Base-by-base conservation (phyloP, 2,888 invertebrate genomes). In the Xanthorhoe designata region DNA sequence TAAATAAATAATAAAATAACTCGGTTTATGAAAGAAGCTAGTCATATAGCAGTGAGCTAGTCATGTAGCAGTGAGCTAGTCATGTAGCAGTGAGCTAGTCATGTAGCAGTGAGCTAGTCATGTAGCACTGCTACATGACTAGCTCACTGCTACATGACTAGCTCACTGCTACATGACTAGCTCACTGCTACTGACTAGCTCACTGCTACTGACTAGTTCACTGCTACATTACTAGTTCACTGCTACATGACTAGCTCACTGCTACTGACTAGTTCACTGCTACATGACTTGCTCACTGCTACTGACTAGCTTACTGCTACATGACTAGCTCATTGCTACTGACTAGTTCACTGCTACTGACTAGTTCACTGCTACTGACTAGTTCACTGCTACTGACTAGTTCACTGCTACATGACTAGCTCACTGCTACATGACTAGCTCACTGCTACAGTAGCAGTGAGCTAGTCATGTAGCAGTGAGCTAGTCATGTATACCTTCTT, bases 401-500 rank as follows among this genome's bases (percentile, higher is more conserved):
- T n/a, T n/a, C 38, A 13, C 35, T 38, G 35, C 10, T 10, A 10
- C 35, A 38, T 38, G 9, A 9, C 13, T 13, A 13, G 13, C 38
- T 42, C 38, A 42, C 38, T 42, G 38, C 10, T 38, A 38, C 35
- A 35, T 35, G 38, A 13, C 38, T 38, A 42, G n/a, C n/a, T n/a
- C n/a, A n/a, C n/a, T n/a, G n/a, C n/a, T n/a, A 10, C 35, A 38
- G 9, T 10, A 9, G 10, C 38, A 13, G 32, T 32, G 32, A 32
- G 9, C 13, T 38, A 7, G 1, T 38, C 13, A 38, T 38, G 38
- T 38, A 38, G 2, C 38, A 38, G 2, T 38, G 38, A 38, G 38
- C 13, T 9, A 13, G 38, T 38, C 38, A 38, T 38, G 32, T 74
- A 24, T 24, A 96, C 97, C 94, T 96, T 96, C 89, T 98, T 98